Evolutionary conservation across 2,113 vertebrate species (phyloP), one percentile per base, ranked within the genome.

Genomic region (Cottus gobio): DNA sequence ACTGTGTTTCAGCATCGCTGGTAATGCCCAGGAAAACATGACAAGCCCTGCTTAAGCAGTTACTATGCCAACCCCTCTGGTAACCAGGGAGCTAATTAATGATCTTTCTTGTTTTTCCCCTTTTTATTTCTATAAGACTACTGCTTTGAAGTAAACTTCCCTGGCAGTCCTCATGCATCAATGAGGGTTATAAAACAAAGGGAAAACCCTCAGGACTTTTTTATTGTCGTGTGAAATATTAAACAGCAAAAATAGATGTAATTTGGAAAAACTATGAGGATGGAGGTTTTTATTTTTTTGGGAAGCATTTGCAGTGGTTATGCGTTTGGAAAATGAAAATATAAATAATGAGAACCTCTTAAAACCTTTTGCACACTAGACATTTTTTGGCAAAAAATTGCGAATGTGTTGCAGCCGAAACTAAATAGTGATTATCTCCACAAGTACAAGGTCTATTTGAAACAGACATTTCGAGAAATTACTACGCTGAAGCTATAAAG

Each of bases 71-170:
- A 87, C 85, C 74, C 48, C 56, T 71, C 72, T 61, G 62, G 85
- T 82, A 82, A 86, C 89, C 75, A 83, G 79, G 82, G 80, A 89
- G 70, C 78, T 89, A 87, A 89, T 92, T 89, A 90, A 87, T 86
- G 62, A 80, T 79, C 44, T 44, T 48, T 80, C 30, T 75, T 50
- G 44, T 18, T 46, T 46, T 46, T 46, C 8, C 30, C n/a, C 3
- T 13, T 1, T 31, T 72, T 48, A 69, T 76, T 57, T 26, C 69
- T 28, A 39, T 60, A 82, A 48, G 28, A 28, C 48, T 69, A 56
- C 37, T 39, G 83, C 75, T 83, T 87, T 86, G 48, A 79, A 85
- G 84, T 77, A 84, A 82, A 82, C 75, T 80, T 88, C 78, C 52
- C 75, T 82, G 63, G 80, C 66, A 39, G 58, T 48, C 54, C 80